Conservation (phyloP, 2,113 vertebrate genomes). For the Ciconia boyciana region DNA sequence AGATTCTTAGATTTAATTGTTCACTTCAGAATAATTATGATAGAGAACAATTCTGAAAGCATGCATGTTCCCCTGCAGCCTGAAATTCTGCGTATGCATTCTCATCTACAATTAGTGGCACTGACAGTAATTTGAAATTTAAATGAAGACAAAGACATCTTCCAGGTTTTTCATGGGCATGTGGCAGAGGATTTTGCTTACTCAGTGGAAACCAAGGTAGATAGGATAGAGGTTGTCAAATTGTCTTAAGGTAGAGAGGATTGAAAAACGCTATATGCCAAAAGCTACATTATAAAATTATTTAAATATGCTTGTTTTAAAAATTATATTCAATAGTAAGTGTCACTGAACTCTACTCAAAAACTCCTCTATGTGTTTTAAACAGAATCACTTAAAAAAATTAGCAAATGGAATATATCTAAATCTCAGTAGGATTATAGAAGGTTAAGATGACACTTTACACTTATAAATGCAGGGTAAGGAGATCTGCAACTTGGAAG, state of each 20-base stretch:
- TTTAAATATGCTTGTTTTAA: not conserved
- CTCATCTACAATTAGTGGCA: not conserved
- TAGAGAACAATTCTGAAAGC: not conserved
- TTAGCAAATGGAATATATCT: not conserved
- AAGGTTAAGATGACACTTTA: not conserved
- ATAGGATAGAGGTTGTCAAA: not conserved
- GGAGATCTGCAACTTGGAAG: not conserved
- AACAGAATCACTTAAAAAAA: not conserved
- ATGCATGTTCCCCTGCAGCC: not conserved
- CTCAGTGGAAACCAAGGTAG: not conserved
- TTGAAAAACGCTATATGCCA: not conserved
- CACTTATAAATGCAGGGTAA: conserved; percentile 3
- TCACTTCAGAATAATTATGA: not conserved
- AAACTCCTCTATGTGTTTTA: not conserved
- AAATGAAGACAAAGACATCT: not conserved
- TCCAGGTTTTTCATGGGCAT: not conserved
- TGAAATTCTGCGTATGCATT: not conserved
- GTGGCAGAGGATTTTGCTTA: not conserved
- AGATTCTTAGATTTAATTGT: conserved; percentile 14
- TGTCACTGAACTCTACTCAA: not conserved
- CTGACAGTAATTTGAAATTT: not conserved
- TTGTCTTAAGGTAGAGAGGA: not conserved
- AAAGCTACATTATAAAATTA: not conserved
- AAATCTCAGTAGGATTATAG: not conserved
- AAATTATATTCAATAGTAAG: not conserved